These are phyloP conservation scores for Holothuria scabra DNA, from an alignment of 53 echinoderm and acorn worm genomes.

Conservation along the genomic window DNA sequence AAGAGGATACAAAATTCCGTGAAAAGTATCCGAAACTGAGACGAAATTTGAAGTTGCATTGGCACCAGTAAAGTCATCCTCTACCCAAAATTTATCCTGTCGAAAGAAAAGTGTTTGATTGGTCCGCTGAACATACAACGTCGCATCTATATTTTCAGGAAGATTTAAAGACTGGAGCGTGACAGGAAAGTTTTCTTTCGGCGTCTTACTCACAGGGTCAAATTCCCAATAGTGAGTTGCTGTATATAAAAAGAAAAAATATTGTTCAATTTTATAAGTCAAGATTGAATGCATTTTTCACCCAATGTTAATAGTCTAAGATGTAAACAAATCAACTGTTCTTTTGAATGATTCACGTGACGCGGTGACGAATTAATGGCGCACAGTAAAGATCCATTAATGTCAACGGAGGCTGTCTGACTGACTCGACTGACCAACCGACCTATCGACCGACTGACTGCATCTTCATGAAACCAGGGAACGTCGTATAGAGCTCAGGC, in stretches of 20 bases:
- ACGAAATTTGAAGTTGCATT: background rate
- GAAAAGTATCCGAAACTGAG: background rate
- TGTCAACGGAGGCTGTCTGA: too few relatives aligned
- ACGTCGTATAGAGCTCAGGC: too few relatives aligned
- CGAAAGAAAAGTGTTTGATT: conserved; percentile 23
- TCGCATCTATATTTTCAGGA: conserved; percentile 19
- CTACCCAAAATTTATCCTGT: conserved; percentile 7
- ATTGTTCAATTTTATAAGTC: too few relatives aligned
- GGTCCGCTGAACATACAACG: background rate
- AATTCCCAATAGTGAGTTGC: conserved; percentile 27
- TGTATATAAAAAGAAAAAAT: background rate
- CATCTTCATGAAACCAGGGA: too few relatives aligned
- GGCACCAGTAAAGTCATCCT: background rate
- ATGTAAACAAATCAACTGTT: too few relatives aligned
- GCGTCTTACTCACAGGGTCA: background rate
- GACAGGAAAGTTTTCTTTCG: background rate
- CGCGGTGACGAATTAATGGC: too few relatives aligned
- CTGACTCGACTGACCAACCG: too few relatives aligned
- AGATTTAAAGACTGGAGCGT: background rate
- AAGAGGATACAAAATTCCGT: background rate
- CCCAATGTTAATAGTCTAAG: too few relatives aligned
- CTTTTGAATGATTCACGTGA: too few relatives aligned
- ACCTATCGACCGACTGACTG: too few relatives aligned
- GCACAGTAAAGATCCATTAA: too few relatives aligned
- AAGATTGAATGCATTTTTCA: too few relatives aligned